A percentile compares a stretch with the other conserved stretches of the same genome.
These are phyloP conservation scores for Zophobas morio DNA, from an alignment of 1,140 invertebrate genomes.

Conservation along the genomic window DNA sequence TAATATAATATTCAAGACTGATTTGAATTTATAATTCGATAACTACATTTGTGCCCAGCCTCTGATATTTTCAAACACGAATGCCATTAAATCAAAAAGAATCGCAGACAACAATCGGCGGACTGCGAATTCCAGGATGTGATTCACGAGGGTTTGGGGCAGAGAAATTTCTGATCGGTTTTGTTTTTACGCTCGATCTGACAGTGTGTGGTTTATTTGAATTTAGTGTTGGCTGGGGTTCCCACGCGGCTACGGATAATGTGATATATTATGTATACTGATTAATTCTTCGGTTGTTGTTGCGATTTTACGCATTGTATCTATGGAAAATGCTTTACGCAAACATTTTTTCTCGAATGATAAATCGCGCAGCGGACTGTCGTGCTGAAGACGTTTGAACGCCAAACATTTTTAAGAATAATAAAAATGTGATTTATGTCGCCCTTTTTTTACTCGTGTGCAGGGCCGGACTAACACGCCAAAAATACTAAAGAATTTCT, in stretches of 20 bases:
- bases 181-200: constrained; percentile 1
- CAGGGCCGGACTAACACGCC: too few species aligned
- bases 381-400: too few species aligned
- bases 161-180: background rate
- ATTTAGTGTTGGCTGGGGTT: background rate
- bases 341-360: too few species aligned
- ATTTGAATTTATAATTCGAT: constrained; percentile 43
- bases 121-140: background rate
- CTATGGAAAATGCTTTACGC: background rate
- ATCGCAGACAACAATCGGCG: background rate
- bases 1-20: constrained; percentile 39
- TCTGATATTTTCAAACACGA: constrained; percentile 30
- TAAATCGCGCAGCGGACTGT: too few species aligned
- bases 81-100: constrained; percentile 25
- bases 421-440: too few species aligned
- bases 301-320: background rate
- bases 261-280: background rate
- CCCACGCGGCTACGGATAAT: background rate
- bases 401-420: too few species aligned
- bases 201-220: background rate
- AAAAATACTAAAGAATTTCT: too few species aligned
- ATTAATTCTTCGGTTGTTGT: background rate
- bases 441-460: too few species aligned
- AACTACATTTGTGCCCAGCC: constrained; percentile 40
- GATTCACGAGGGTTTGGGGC: constrained; percentile 17